phyloP scores from a whole-genome alignment of 2,888 invertebrate genomes.

The Diarsia brunnea region DNA sequence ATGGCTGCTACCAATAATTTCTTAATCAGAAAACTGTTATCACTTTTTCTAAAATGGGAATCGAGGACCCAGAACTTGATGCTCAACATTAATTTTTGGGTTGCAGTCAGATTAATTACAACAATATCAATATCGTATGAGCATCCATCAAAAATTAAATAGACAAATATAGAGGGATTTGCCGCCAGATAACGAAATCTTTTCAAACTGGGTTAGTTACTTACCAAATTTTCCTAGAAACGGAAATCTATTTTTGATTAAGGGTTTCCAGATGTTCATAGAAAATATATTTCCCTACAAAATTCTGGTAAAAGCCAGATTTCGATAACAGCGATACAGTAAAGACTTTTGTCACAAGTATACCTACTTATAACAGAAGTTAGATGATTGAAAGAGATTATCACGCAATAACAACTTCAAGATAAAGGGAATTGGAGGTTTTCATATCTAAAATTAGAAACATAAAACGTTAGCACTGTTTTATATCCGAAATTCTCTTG shows the following conservation, averaged over 20 bases:
- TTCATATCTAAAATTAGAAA: background rate
- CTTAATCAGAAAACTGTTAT: no score
- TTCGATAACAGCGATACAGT: background rate
- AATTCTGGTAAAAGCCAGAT: background rate
- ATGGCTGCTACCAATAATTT: no score
- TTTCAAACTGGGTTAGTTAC: background rate
- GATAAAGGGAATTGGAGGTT: background rate
- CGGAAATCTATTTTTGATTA: background rate
- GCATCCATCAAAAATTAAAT: background rate
- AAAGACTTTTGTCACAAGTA: background rate
- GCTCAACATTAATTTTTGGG: background rate
- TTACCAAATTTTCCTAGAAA: background rate
- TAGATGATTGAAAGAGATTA: background rate
- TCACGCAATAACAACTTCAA: constrained; percentile 8
- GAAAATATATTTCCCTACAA: background rate
- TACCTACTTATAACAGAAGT: background rate
- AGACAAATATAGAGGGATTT: background rate
- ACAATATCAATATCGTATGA: background rate
- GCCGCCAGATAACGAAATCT: background rate
- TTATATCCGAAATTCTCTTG: constrained; percentile 13
- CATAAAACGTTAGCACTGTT: constrained; percentile 10
- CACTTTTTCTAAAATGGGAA: no score
- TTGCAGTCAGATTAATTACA: background rate
- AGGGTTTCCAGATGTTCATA: background rate
- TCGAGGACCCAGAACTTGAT: no score